These are phyloP conservation scores for Brachionus rubens DNA, from an alignment of 1,140 invertebrate species.

Conservation along the genomic window DNA sequence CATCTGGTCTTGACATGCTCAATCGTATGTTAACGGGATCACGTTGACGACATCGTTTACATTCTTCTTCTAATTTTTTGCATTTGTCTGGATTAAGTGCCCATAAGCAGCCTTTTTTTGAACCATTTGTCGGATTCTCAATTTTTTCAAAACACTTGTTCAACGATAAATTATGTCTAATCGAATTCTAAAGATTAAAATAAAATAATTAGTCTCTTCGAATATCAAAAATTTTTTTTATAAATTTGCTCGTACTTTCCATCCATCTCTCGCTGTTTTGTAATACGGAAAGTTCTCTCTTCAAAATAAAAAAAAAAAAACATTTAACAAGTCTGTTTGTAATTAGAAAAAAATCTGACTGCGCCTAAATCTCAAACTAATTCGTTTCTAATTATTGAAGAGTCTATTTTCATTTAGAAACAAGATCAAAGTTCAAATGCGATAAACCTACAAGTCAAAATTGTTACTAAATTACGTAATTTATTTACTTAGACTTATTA, in stretches of 20 bases:
- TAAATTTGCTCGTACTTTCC: constrained; percentile 68
- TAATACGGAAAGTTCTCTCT: constrained; percentile 96
- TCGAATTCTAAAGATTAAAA: constrained; percentile 69
- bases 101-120: constrained; percentile 78
- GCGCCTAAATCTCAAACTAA: too few species aligned
- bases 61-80: constrained; percentile 93
- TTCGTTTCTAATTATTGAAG: too few species aligned
- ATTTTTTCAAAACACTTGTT: constrained; percentile 98
- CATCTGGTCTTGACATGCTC: constrained; percentile 80
- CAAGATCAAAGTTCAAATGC: too few species aligned
- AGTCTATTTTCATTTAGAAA: too few species aligned
- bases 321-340: constrained; percentile 11
- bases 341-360: too few species aligned
- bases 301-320: constrained; percentile 60
- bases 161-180: constrained; percentile 86
- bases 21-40: constrained; percentile 71
- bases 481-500: neutral
- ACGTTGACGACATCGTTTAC: constrained; percentile 90
- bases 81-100: constrained; percentile 90
- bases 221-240: constrained; percentile 14
- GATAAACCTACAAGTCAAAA: too few species aligned
- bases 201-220: neutral
- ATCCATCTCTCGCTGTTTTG: constrained; percentile 90
- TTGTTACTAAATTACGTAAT: constrained; percentile 43
- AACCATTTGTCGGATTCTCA: constrained; percentile 68